Base-by-base conservation (phyloP, 2,888 invertebrate species). In the Cotesia congregata region DNA sequence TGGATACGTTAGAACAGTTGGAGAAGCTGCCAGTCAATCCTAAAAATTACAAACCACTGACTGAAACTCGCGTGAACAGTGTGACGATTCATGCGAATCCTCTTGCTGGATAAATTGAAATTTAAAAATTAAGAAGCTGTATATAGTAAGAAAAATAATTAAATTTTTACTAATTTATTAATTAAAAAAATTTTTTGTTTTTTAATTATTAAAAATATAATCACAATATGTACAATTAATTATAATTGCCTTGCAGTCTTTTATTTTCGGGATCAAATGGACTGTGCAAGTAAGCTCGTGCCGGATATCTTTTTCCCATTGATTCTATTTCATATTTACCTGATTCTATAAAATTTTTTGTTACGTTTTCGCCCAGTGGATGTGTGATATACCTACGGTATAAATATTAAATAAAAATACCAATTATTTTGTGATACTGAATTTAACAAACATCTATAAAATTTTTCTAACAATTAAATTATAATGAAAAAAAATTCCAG, bases 41-140 rank as follows among this genome's bases (percentile, higher is more conserved):
- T 4, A 99, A 98, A 90, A 97, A 95, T 84, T 98, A 93, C 88
- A 93, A 94, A 83, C 99, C 99, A 0, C 90, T 97, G 1, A 93
- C 93, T 61, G 98, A 98, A 86, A 95, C 95, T 40, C 93, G 93
- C 90, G 95, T 99, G 83, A 95, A 95, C 86, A 94, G 93, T 85
- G 92, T 98, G 12, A 98, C 98, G 6, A 97, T 99, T 87, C 99
- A 99, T 91, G 98, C 99, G 3, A 99, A 99, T 92, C 99, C 99
- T 15, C 90, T 99, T 83, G 99, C 99, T 67, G 94, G 93, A 81
- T 95, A 87, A 91, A 78, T 38, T 40, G 30, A 41, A 75, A 30
- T 59, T 67, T 77, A 41, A 61, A 78, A 74, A 39, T 74, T 9
- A 15, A 59, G 12, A 15, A 6, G 5, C 12, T 60, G 65, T 20